These are phyloP conservation scores for Copsychus sechellarum DNA, from an alignment of 2,113 vertebrate species.

Conservation along the genomic window DNA sequence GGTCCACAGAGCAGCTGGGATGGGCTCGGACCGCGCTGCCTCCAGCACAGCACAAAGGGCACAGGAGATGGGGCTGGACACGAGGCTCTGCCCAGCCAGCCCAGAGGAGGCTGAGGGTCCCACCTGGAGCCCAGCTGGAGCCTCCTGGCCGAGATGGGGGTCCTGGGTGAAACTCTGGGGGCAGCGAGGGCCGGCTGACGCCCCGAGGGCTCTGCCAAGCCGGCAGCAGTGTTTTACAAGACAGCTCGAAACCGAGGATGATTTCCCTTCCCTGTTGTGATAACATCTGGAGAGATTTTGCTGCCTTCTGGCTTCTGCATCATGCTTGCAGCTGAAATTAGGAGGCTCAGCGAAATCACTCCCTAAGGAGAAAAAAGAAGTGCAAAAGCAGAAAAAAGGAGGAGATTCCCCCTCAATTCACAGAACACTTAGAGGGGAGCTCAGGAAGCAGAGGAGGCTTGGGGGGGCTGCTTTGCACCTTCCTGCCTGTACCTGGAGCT, in stretches of 20 bases:
- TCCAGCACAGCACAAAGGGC: neutral
- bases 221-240: neutral
- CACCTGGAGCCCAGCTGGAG: neutral
- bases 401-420: neutral
- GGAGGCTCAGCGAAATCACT: slow-evolving; percentile 14
- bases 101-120: neutral
- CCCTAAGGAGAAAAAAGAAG: neutral
- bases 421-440: neutral
- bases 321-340: slow-evolving; percentile 42
- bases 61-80: neutral
- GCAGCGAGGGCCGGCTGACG: rapidly evolving
- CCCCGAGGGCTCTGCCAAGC: neutral
- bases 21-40: neutral
- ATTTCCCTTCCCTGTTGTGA: slow-evolving; percentile 1
- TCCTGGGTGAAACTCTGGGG: neutral
- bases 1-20: neutral
- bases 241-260: neutral
- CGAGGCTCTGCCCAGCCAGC: neutral
- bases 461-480: neutral
- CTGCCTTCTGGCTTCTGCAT: slow-evolving; percentile 51
- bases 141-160: neutral
- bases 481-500: neutral
- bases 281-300: slow-evolving; percentile 63
- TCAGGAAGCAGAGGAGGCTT: neutral
- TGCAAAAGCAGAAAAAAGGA: neutral